Evolutionary conservation across 92 coral and sea anemone genomes (phyloP).

Genomic region (Porites lobata): DNA sequence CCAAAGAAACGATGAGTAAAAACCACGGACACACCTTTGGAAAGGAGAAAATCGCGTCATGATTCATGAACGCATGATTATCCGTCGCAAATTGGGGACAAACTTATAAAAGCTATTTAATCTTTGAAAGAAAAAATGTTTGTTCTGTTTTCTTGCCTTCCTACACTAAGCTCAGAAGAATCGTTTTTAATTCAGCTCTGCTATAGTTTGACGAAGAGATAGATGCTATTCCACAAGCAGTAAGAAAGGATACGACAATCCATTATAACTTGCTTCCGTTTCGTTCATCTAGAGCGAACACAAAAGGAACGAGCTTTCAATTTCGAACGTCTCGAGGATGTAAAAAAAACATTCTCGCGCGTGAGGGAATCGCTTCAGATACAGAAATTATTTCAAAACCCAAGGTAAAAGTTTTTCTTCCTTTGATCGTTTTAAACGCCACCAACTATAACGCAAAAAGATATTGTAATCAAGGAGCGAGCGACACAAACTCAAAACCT

Average conservation of each 20-base stretch:
- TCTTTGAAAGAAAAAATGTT: not conserved
- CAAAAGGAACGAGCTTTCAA: conserved; percentile 31
- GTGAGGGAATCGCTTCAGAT: not conserved
- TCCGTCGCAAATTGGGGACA: conserved; percentile 10
- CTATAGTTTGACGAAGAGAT: not conserved
- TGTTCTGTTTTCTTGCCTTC: not conserved
- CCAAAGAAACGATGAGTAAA: not conserved
- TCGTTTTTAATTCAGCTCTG: not conserved
- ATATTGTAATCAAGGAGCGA: not conserved
- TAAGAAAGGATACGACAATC: not conserved
- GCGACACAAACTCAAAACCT: not conserved
- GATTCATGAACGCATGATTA: not conserved
- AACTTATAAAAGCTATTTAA: not conserved
- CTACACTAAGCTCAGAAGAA: not conserved
- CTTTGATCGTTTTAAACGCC: too few species aligned
- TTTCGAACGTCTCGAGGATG: conserved; percentile 18
- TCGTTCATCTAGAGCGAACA: not conserved
- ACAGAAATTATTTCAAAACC: not conserved
- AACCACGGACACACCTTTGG: conserved; percentile 37
- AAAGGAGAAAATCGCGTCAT: not conserved
- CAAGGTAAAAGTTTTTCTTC: not conserved
- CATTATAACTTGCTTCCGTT: conserved; percentile 22
- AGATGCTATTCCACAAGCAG: not conserved
- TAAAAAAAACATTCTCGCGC: not conserved
- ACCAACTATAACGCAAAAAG: not conserved